phyloP scores from a whole-genome alignment of 2,888 invertebrate species.

The Frankliniella fusca region DNA sequence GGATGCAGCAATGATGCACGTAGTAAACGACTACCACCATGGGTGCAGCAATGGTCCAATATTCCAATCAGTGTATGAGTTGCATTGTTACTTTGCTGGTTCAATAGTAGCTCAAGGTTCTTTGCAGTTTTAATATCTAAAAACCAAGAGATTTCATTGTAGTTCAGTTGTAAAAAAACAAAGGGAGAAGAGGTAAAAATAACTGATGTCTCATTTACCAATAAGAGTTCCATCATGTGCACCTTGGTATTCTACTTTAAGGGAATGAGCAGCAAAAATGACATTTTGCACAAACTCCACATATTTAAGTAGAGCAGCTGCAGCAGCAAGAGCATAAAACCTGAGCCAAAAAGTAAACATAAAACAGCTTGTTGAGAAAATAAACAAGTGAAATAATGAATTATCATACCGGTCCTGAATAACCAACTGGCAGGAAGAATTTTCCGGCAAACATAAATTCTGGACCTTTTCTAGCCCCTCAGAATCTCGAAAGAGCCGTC shows the following conservation, averaged over 20 bases:
- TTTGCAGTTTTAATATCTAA: slow-evolving; percentile 77
- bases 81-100: slow-evolving; percentile 35
- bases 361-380: background rate
- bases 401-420: slow-evolving; percentile 61
- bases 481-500: slow-evolving; percentile 74
- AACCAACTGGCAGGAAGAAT: slow-evolving; percentile 60
- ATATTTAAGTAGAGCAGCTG: slow-evolving; percentile 80
- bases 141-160: slow-evolving; percentile 34
- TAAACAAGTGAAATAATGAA: background rate
- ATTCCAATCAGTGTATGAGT: slow-evolving; percentile 58
- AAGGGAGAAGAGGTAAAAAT: slow-evolving; percentile 27
- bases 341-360: slow-evolving; percentile 49
- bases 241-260: slow-evolving; percentile 77
- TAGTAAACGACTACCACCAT: slow-evolving; percentile 71
- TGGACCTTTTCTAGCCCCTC: slow-evolving; percentile 68
- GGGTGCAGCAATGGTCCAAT: slow-evolving; percentile 65
- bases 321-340: slow-evolving; percentile 79
- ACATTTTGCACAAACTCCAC: slow-evolving; percentile 74
- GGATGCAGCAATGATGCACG: slow-evolving; percentile 79
- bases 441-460: slow-evolving; percentile 66
- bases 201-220: slow-evolving; percentile 53
- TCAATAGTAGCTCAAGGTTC: slow-evolving; percentile 63
- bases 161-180: slow-evolving; percentile 16
- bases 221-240: slow-evolving; percentile 78
- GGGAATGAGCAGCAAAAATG: slow-evolving; percentile 67